Percentiles rank a stretch among this genome's conserved stretches.
These are phyloP conservation scores for Himantopus leucocephalus DNA, from an alignment of 2,113 vertebrate species.

Conservation along the genomic window DNA sequence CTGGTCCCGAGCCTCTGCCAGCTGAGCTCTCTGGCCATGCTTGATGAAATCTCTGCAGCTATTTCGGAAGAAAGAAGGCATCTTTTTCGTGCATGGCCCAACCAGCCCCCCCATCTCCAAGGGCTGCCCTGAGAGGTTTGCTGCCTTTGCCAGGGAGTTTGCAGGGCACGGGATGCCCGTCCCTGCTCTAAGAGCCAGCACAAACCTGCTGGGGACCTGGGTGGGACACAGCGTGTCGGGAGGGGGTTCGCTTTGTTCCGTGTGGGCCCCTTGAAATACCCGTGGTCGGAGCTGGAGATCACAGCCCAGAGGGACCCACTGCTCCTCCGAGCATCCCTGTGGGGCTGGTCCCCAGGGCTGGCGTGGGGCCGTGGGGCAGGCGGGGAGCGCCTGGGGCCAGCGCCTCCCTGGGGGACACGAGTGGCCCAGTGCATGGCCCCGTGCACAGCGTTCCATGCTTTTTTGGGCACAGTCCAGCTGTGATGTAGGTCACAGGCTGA, in stretches of 20 bases:
- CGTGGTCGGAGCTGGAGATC: neutral
- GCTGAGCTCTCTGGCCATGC: neutral
- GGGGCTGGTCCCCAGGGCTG: neutral
- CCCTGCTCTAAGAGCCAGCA: neutral
- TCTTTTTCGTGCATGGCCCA: neutral
- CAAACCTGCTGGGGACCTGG: neutral
- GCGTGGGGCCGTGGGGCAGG: rapidly evolving
- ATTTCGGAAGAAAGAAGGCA: neutral
- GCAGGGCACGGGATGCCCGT: neutral
- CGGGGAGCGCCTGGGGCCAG: neutral
- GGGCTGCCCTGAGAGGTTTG: neutral
- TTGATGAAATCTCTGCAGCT: neutral
- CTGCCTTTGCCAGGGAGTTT: neutral
- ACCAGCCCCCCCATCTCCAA: neutral
- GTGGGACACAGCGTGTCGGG: rapidly evolving
- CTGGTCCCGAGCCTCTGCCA: neutral
- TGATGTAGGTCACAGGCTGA: neutral
- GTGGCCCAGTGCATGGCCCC: neutral
- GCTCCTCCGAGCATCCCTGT: rapidly evolving
- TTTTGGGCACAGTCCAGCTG: neutral
- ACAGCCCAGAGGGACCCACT: neutral
- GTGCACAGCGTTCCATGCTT: neutral
- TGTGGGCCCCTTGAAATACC: rapidly evolving
- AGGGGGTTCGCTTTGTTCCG: neutral
- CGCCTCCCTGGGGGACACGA: rapidly evolving